These are phyloP conservation scores for Cistogaster globosa DNA, from an alignment of 2,888 invertebrate species.

Conservation along the genomic window DNA sequence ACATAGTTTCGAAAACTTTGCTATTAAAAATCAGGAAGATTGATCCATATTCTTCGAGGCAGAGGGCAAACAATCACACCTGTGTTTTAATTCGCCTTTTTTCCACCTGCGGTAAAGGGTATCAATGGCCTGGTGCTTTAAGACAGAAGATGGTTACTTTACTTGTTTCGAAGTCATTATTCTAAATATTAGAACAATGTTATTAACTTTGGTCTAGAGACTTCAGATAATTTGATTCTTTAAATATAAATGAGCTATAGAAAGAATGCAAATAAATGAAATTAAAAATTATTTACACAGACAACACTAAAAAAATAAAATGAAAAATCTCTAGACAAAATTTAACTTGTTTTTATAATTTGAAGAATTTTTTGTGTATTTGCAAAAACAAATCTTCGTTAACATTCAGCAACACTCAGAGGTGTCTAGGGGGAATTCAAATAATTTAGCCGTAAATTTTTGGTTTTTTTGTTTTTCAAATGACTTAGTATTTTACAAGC, in stretches of 20 bases:
- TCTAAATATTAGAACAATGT: no score
- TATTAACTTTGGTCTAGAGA: conserved; percentile 30
- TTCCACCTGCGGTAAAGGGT: no score
- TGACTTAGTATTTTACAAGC: not conserved
- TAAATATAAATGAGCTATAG: not conserved
- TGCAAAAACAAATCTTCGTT: conserved; percentile 15
- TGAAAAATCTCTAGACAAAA: not conserved
- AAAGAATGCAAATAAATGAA: conserved; percentile 27
- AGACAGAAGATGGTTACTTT: no score
- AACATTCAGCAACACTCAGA: not conserved
- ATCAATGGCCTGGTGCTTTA: no score
- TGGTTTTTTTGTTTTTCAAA: not conserved
- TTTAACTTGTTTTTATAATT: conserved; percentile 18
- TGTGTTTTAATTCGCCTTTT: no score
- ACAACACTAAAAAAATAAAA: not conserved
- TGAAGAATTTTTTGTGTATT: not conserved
- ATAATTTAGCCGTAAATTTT: conserved; percentile 27
- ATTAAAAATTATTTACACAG: conserved; percentile 31
- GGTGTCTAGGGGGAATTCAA: conserved; percentile 39
- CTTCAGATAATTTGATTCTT: conserved; percentile 13
- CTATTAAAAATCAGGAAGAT: no score
- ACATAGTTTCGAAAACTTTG: no score
- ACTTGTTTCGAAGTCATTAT: no score
- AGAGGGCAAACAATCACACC: no score
- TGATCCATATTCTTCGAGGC: no score